Evolutionary conservation across 2,888 invertebrate species (phyloP), one percentile per base, ranked within the genome.

Genomic region (Stenurella melanura): DNA sequence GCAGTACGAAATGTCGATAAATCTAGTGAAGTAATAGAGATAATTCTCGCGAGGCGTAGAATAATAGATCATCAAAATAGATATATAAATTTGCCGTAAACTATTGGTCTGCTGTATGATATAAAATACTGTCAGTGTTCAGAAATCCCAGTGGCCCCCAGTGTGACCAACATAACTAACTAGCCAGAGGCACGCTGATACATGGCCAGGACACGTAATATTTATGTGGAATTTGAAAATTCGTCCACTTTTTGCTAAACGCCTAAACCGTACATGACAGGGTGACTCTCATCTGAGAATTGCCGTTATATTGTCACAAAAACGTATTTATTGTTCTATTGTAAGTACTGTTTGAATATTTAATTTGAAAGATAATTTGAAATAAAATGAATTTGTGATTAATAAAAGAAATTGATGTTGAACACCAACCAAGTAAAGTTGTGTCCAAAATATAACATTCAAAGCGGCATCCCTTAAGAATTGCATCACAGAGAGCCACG

Each of bases 61-160:
- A 80, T 81, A 83, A 86, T 87, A 87, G 86, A 87, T 87, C 87
- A 87, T 87, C 87, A 81, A 85, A 87, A 87, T 87, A 86, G 87
- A 87, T 87, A 86, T 87, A 87, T 87, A 87, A 87, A 87, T 87
- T 87, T 83, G 78, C 85, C 78, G 85, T 87, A 87, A 87, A 87
- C 87, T 87, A 87, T 87, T 84, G 87, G 83, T 82, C 85, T 83
- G 85, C 83, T 82, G 82, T 85, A 83, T 85, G 83, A 86, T 86
- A 87, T 87, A 87, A 87, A 87, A 87, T 87, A 86, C 81, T 84
- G 84, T 84, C 84, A 84, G 81, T 81, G 77, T 81, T 81, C 77
- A 80, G 82, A 78, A 82, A 78, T 83, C 85, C 84, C 84, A 76
- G 69, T 69, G 83, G 50, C 50, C 60, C 75, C 74, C 81, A 78